These are phyloP conservation scores for Atherinosoma microstoma DNA, from an alignment of 2,797 vertebrate genomes.

Conservation along the genomic window DNA sequence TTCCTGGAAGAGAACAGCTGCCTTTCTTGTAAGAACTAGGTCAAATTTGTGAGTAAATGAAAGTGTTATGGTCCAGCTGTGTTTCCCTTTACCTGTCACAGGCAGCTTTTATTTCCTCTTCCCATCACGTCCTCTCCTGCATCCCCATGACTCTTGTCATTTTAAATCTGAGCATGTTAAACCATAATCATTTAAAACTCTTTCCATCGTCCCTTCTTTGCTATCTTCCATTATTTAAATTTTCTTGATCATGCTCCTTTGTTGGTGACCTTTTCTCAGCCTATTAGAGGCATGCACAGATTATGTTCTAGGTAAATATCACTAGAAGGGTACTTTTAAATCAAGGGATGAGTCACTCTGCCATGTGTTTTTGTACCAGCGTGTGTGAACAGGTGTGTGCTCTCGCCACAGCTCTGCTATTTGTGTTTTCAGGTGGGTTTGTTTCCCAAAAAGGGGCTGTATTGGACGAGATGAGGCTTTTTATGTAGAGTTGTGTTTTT, in stretches of 20 bases:
- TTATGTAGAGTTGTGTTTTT: slow-evolving; percentile 40
- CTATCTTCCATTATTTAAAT: not conserved
- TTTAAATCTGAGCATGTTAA: slow-evolving; percentile 6
- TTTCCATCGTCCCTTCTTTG: not conserved
- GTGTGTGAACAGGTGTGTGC: slow-evolving; percentile 6
- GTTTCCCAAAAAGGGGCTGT: slow-evolving; percentile 31
- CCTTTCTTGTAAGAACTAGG: slow-evolving; percentile 10
- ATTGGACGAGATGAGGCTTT: slow-evolving; percentile 33
- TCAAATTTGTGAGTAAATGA: slow-evolving; percentile 24
- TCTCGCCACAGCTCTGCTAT: slow-evolving; percentile 2
- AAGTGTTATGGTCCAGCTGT: not conserved
- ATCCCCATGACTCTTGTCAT: not conserved
- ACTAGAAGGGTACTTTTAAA: slow-evolving; percentile 14
- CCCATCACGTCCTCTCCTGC: not conserved
- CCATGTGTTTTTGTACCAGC: slow-evolving; percentile 12
- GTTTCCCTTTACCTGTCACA: not conserved
- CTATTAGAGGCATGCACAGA: slow-evolving; percentile 6
- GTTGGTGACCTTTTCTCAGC: slow-evolving; percentile 11
- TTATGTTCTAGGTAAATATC: slow-evolving; percentile 18
- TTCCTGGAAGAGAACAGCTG: not conserved
- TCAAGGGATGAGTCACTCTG: slow-evolving; percentile 21
- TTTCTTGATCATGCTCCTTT: not conserved
- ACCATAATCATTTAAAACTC: not conserved
- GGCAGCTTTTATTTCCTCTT: slow-evolving; percentile 6
- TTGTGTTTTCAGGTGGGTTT: not conserved